These are phyloP conservation scores for Cecropterus lyciades DNA, from an alignment of 1,140 invertebrate genomes.

Conservation along the genomic window DNA sequence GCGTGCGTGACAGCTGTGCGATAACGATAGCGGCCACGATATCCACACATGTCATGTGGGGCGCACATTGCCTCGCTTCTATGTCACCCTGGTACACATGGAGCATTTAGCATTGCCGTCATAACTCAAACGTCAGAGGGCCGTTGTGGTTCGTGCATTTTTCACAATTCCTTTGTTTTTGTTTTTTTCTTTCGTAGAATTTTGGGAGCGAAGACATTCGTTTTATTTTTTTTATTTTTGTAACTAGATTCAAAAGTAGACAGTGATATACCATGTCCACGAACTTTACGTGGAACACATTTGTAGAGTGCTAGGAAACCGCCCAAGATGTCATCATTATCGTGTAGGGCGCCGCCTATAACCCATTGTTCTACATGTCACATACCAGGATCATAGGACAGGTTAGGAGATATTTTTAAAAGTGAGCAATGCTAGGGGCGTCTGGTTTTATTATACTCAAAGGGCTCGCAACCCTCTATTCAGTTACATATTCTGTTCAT, in stretches of 20 bases:
- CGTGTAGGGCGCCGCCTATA: constrained; percentile 64
- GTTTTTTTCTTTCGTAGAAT: too few relatives aligned
- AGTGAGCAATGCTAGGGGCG: constrained; percentile 7
- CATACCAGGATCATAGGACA: constrained; percentile 53
- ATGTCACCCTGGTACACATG: constrained; percentile 57
- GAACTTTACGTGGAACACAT: too few relatives aligned
- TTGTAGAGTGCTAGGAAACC: too few relatives aligned
- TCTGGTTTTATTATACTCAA: background rate
- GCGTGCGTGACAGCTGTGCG: constrained; percentile 11
- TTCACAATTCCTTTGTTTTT: background rate
- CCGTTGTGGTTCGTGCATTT: background rate
- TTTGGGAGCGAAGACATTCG: too few relatives aligned
- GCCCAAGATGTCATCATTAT: constrained; percentile 36
- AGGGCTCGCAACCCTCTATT: too few relatives aligned
- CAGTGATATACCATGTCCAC: too few relatives aligned
- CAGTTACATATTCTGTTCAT: background rate
- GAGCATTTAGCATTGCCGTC: constrained; percentile 3
- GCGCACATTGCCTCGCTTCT: constrained; percentile 3
- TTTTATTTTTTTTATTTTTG: too few relatives aligned
- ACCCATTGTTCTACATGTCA: constrained; percentile 63
- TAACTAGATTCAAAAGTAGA: too few relatives aligned
- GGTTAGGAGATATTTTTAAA: constrained; percentile 41
- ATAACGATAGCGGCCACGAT: constrained; percentile 6
- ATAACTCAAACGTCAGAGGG: constrained; percentile 7
- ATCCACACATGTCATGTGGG: constrained; percentile 25